phyloP scores from a whole-genome alignment of 2,888 invertebrate genomes.

The Caenorhabditis becei region DNA sequence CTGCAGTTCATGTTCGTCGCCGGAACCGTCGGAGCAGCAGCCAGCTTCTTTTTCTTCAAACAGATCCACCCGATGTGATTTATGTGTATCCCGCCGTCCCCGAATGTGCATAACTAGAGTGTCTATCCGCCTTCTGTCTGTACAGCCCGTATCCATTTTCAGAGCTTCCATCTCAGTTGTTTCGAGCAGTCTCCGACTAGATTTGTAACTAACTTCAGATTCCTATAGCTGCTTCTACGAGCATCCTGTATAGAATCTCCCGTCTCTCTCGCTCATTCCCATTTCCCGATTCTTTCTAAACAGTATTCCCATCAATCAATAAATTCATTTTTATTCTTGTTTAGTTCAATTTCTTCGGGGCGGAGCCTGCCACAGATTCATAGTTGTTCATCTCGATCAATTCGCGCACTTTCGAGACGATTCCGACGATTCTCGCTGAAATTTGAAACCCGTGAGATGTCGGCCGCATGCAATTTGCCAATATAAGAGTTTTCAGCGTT shows the following conservation, averaged over 20 bases:
- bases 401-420: constrained; percentile 18
- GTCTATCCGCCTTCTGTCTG: neutral
- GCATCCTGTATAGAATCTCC: no score
- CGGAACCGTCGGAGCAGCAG: constrained; percentile 68
- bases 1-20: constrained; percentile 69
- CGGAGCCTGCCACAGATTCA: neutral
- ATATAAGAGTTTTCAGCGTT: neutral
- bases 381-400: neutral
- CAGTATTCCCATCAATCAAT: neutral
- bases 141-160: neutral
- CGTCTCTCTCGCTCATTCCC: constrained; percentile 7
- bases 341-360: constrained; percentile 6
- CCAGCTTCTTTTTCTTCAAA: constrained; percentile 69
- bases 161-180: neutral
- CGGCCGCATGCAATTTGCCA: neutral
- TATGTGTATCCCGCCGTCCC: neutral
- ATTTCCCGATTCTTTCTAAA: neutral
- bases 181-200: neutral
- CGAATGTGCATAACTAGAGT: neutral
- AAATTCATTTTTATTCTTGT: neutral
- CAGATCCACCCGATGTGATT: constrained; percentile 55
- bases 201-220: neutral
- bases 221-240: no score
- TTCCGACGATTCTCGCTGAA: constrained; percentile 17
- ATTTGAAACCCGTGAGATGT: neutral